Conservation (phyloP, 2,888 invertebrate genomes). For the Imbricaverruca yamaguchii region DNA sequence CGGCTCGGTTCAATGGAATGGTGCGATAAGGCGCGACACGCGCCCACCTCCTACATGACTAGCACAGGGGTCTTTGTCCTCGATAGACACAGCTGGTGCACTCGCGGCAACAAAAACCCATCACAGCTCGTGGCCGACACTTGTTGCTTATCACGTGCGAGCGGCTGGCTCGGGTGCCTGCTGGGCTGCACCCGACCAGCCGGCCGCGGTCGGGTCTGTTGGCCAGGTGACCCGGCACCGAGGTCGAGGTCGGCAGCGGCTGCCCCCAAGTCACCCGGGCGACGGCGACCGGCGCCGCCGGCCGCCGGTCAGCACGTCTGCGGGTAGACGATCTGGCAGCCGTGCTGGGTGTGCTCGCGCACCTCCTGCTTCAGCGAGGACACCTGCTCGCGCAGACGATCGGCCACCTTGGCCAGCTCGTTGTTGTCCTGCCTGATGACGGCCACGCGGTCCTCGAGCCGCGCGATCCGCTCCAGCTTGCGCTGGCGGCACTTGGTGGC, state of each 20-base stretch:
- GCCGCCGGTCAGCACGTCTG: neutral
- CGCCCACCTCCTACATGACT: neutral
- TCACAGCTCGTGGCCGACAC: neutral
- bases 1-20: too few relatives aligned
- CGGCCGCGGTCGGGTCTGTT: neutral
- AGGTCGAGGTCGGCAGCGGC: too few relatives aligned
- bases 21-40: neutral
- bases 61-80: neutral
- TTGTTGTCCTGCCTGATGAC: constrained; percentile 79
- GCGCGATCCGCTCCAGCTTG: constrained; percentile 90
- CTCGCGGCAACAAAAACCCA: neutral
- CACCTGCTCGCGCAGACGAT: constrained; percentile 82
- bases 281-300: neutral
- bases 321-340: constrained; percentile 63
- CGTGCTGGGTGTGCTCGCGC: constrained; percentile 84
- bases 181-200: neutral
- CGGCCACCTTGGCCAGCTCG: constrained; percentile 73
- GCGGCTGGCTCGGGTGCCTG: too few relatives aligned
- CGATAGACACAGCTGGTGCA: neutral
- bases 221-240: neutral
- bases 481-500: constrained; percentile 94
- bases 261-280: neutral
- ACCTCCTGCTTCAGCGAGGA: constrained; percentile 86
- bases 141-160: neutral
- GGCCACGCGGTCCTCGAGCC: constrained; percentile 90